Evolutionary conservation across 2,888 invertebrate species (phyloP).

Genomic region (Microctonus hyperodae): DNA sequence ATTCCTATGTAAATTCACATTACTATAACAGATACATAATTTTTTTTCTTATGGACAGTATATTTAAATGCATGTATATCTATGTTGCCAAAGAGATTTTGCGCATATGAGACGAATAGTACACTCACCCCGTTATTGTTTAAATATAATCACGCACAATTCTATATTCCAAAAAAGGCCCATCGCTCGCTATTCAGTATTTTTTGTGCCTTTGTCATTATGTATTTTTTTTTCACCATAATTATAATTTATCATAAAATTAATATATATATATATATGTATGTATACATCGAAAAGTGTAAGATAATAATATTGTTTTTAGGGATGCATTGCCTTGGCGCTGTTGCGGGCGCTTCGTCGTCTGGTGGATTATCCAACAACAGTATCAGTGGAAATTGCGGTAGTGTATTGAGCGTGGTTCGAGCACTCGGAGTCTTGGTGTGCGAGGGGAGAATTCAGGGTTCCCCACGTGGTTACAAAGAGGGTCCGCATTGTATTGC

Average conservation of each 20-base stretch:
- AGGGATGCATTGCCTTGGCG: conserved; percentile 62
- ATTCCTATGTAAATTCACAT: no score
- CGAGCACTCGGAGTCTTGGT: conserved; percentile 62
- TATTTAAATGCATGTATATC: no score
- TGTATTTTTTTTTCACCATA: background rate
- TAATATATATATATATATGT: background rate
- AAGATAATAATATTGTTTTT: conserved; percentile 37
- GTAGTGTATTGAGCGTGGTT: conserved; percentile 57
- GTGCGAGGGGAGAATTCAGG: conserved; percentile 61
- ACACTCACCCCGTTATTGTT: conserved; percentile 51
- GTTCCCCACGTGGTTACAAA: conserved; percentile 68
- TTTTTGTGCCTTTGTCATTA: background rate
- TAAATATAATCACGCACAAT: conserved; percentile 36
- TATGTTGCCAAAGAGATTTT: no score
- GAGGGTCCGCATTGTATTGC: conserved; percentile 75
- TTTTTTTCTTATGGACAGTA: no score
- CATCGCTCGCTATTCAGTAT: background rate
- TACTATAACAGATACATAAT: no score
- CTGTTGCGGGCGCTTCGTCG: conserved; percentile 52
- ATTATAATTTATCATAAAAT: no score
- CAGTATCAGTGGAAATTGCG: conserved; percentile 48
- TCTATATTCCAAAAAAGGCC: conserved; percentile 44
- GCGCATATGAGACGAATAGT: conserved; percentile 56
- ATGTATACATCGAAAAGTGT: background rate
- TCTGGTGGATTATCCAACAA: conserved; percentile 34